Evolutionary conservation across 2,797 vertebrate genomes (phyloP), one percentile per base, ranked within the genome.

Genomic region (Crypturellus tataupa): DNA sequence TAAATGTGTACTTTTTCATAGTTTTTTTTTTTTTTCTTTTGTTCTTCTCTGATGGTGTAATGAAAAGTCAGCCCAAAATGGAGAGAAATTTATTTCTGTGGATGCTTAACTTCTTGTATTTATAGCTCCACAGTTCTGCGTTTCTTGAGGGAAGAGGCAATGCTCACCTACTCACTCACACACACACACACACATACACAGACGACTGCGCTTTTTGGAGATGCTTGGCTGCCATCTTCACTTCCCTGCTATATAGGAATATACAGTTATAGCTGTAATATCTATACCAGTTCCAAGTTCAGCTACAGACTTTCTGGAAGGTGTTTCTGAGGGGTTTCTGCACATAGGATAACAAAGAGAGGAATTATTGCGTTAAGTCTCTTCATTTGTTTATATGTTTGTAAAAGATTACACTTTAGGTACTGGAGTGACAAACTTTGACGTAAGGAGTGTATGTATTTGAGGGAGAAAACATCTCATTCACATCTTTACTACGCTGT

Each of bases 111-210:
- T 70, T 25, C 3, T 67, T 62, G 42, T 27, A 46, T 5, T 55
- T 55, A 46, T 2, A 64, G 4, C 4, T 35, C 13, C 44, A 15
- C 6, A 16, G 31, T 88, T 83, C 7, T 4, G 67, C 90, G 12
- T 1, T 0, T 31, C 7, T 20, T 56, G 8, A n/a, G 2, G 7
- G 4, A n/a, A 1, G 5, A 51, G 2, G 2, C 7, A 46, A 29
- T 40, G 4, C 25, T 94, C 62, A 47, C 15, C 14, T 51, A 23
- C 20, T 46, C 51, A 23, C 55, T 31, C 19, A 59, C 33, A 35
- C 55, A 56, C 19, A 59, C 33, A 35, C 58, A 35, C 19, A 56
- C 12, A 47, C 2, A 25, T n/a, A 63, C 67, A 2, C 1, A 51
- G 9, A 55, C 16, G 9, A 49, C 5, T 12, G 5, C 15, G 39